Evolutionary conservation across 1,140 invertebrate genomes (phyloP).

Genomic region (Ceratosolen solmsi): DNA sequence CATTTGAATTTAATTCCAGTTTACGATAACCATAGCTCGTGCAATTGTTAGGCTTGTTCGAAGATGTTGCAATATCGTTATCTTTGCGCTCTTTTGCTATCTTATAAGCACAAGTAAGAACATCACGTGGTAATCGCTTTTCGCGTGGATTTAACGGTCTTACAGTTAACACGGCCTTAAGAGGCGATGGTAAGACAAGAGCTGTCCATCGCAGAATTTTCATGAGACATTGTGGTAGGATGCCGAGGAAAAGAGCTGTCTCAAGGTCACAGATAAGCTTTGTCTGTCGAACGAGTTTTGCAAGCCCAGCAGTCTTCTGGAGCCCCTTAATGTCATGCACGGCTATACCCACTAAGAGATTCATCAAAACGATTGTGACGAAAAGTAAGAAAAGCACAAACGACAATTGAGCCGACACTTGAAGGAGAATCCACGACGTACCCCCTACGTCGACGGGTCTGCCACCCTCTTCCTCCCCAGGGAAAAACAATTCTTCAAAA

Average conservation of each 20-base stretch:
- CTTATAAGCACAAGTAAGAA: slow-evolving; percentile 83
- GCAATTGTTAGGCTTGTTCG: slow-evolving; percentile 54
- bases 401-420: slow-evolving; percentile 82
- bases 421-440: slow-evolving; percentile 74
- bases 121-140: slow-evolving; percentile 83
- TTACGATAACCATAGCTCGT: slow-evolving; percentile 53
- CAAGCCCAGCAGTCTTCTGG: slow-evolving; percentile 83
- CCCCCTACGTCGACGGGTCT: slow-evolving; percentile 70
- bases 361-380: slow-evolving; percentile 88
- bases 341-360: slow-evolving; percentile 85
- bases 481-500: slow-evolving; percentile 79
- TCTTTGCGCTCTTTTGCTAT: slow-evolving; percentile 81
- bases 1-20: slow-evolving; percentile 51
- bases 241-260: slow-evolving; percentile 80
- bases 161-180: slow-evolving; percentile 84
- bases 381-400: slow-evolving; percentile 84
- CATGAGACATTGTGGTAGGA: slow-evolving; percentile 80
- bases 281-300: slow-evolving; percentile 84
- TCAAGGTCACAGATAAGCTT: slow-evolving; percentile 85
- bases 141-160: slow-evolving; percentile 86
- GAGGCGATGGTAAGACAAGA: slow-evolving; percentile 83
- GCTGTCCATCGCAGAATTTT: slow-evolving; percentile 83
- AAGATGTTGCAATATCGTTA: slow-evolving; percentile 10
- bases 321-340: slow-evolving; percentile 86
- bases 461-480: slow-evolving; percentile 75